Evolutionary conservation across 2,888 invertebrate species (phyloP).

Genomic region (Trachelus troglodyta): DNA sequence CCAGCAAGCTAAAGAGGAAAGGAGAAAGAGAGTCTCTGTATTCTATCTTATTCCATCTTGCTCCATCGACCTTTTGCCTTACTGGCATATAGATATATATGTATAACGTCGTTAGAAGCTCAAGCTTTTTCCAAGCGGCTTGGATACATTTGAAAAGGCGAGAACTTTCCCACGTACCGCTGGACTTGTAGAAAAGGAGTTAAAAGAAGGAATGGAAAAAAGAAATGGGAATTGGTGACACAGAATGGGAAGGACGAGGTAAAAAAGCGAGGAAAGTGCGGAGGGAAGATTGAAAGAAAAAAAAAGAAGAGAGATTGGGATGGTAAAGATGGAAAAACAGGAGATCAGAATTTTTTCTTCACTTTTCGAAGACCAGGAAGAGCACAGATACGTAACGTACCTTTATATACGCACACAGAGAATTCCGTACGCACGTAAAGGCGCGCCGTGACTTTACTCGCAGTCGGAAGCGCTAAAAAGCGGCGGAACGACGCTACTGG

Average conservation of each 20-base stretch:
- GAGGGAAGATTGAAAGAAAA: neutral
- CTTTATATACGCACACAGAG: neutral
- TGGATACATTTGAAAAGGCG: neutral
- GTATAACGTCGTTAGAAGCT: neutral
- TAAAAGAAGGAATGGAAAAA: neutral
- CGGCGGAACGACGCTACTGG: neutral
- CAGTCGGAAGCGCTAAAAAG: neutral
- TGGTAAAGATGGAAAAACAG: neutral
- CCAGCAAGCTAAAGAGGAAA: neutral
- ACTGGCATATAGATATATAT: no score
- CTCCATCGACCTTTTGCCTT: no score
- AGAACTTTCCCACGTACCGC: neutral
- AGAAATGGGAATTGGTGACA: neutral
- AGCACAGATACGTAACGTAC: neutral
- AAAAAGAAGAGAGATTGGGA: neutral
- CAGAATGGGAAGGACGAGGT: neutral
- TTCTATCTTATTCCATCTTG: no score
- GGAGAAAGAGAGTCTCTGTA: neutral
- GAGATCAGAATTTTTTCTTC: neutral
- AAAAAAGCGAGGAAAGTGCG: neutral
- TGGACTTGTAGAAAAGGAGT: neutral
- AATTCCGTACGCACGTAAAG: neutral
- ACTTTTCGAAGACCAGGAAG: neutral
- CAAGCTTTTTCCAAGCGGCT: neutral
- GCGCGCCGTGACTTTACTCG: neutral